phyloP scores from a whole-genome alignment of 2,888 invertebrate species.

The Tinea pellionella region DNA sequence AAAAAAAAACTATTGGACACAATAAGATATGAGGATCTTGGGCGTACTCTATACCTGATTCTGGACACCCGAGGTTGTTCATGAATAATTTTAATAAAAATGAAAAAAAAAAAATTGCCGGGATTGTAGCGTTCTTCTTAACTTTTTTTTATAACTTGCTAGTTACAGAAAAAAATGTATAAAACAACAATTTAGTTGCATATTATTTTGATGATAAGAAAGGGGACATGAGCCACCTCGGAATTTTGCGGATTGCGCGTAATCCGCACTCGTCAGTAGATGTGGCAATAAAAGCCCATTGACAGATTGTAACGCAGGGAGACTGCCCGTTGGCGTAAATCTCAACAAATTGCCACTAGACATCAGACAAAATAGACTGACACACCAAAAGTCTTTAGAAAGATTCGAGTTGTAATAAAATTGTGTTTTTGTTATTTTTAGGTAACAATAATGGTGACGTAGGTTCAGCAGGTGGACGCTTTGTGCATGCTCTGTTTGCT shows the following conservation, averaged over 20 bases:
- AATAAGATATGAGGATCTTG: too few relatives aligned
- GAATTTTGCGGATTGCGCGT: background rate
- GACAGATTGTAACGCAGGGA: background rate
- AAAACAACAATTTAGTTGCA: background rate
- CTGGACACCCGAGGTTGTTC: too few relatives aligned
- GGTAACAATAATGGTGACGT: background rate
- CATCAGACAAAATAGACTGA: background rate
- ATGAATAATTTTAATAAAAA: too few relatives aligned
- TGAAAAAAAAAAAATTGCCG: too few relatives aligned
- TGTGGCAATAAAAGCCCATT: background rate
- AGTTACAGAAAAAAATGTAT: background rate
- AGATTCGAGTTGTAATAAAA: too few relatives aligned
- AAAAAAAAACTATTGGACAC: too few relatives aligned
- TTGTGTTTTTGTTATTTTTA: too few relatives aligned
- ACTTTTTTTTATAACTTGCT: too few relatives aligned
- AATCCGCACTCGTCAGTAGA: background rate
- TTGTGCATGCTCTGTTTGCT: constrained; percentile 61
- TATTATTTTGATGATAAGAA: background rate
- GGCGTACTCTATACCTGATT: too few relatives aligned
- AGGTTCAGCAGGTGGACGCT: constrained; percentile 51
- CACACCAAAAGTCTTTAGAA: too few relatives aligned
- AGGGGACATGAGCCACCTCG: background rate
- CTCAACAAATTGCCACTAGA: background rate
- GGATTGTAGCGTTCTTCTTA: too few relatives aligned
- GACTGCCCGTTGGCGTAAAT: background rate